Evolutionary conservation across 2,113 vertebrate genomes (phyloP), one percentile per base, ranked within the genome.

Genomic region (Oenanthe melanoleuca): DNA sequence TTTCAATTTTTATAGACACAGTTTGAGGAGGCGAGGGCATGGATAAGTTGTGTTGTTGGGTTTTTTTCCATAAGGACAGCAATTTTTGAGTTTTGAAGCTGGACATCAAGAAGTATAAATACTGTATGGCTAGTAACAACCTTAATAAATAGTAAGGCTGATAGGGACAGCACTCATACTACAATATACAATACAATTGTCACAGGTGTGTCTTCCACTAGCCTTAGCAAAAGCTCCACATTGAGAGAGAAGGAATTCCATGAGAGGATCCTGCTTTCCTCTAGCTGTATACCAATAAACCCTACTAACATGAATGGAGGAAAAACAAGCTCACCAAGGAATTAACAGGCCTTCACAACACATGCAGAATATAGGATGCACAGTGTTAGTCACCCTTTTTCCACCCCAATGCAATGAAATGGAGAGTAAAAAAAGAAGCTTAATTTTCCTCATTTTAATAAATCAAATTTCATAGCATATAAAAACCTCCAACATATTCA

Each of bases 11-110:
- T 26, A 84, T 2, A 42, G 55, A 28, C 3, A 89, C 1, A 22
- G 25, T 19, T 10, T 4, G 8, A 5, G 31, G 6, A 16, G 6
- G 4, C 5, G 3, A 31, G 9, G 12, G 3, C 1, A 11, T 18
- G 5, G 24, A 9, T 17, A 47, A 3, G 8, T 31, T 11, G 49
- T n/a, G 47, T 37, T 37, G 34, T 37, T 37, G 34, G 34, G 34
- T 29, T 34, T 24, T 38, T 69, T 25, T 42, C 4, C 6, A 12
- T 63, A 57, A 40, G 25, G 26, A 75, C 31, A 88, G 16, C 9
- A 72, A 26, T 34, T 64, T 72, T 56, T 25, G 3, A 38, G 3
- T 42, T 88, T 79, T 67, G 8, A 56, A 59, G 33, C 44, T 60
- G 34, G 12, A 29, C 12, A 83, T 29, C 57, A n/a, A n/a, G 23